A percentile compares a stretch with the other conserved stretches of the same genome.
Conservation (phyloP, 2,113 vertebrate species). For the Guaruba guarouba region DNA sequence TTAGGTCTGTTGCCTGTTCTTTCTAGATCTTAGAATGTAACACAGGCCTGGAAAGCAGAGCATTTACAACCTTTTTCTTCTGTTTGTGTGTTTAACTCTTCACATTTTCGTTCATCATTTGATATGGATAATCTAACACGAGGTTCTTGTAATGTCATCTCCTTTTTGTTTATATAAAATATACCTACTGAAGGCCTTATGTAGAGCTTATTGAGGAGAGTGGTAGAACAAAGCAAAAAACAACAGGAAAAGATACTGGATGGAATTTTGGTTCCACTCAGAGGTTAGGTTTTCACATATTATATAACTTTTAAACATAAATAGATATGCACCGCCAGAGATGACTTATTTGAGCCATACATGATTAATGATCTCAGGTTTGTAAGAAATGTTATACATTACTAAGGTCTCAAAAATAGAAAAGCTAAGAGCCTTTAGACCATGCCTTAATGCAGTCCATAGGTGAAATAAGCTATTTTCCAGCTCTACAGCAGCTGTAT, state of each 20-base stretch:
- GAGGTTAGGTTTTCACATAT: not conserved
- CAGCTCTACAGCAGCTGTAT: not conserved
- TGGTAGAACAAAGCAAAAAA: not conserved
- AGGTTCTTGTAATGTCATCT: not conserved
- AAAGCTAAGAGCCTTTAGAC: not conserved
- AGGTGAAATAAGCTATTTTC: not conserved
- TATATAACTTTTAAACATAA: not conserved
- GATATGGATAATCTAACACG: not conserved
- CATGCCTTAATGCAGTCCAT: not conserved
- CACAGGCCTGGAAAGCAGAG: not conserved
- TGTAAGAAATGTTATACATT: not conserved
- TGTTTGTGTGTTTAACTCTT: not conserved
- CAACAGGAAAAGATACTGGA: not conserved
- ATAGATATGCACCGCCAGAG: not conserved
- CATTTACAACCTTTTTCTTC: not conserved
- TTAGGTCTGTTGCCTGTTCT: not conserved
- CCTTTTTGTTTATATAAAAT: not conserved
- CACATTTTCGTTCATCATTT: not conserved
- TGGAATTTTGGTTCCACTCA: not conserved
- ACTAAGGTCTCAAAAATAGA: not conserved
- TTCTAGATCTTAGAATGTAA: not conserved
- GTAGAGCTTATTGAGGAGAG: not conserved
- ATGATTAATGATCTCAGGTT: not conserved
- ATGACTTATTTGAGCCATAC: not conserved
- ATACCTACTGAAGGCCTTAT: not conserved